Evolutionary conservation across 92 coral and sea anemone species (phyloP).

Genomic region (Porites cylindrica): DNA sequence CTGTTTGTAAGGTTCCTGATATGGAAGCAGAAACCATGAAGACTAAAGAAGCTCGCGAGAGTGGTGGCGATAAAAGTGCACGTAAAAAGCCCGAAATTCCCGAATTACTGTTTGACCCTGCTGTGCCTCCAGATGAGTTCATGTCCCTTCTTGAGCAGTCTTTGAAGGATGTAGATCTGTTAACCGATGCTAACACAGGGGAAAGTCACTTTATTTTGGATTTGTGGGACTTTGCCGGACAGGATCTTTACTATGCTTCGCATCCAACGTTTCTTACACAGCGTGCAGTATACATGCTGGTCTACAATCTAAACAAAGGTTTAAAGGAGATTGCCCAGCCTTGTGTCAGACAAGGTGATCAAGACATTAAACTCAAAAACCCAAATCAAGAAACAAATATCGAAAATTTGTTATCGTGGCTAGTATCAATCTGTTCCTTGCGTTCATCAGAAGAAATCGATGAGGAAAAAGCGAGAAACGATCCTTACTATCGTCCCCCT

Average conservation of each 20-base stretch:
- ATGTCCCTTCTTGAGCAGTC: slow-evolving; percentile 48
- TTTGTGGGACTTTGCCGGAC: slow-evolving; percentile 92
- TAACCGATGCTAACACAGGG: slow-evolving; percentile 40
- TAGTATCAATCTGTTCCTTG: slow-evolving; percentile 73
- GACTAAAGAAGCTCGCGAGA: too few relatives aligned
- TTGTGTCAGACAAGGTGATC: slow-evolving; percentile 72
- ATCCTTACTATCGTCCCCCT: slow-evolving; percentile 63
- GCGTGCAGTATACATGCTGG: slow-evolving; percentile 31
- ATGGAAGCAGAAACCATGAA: too few relatives aligned
- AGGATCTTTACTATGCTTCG: slow-evolving; percentile 87
- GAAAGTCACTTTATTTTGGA: slow-evolving; percentile 56
- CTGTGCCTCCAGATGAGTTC: too few relatives aligned
- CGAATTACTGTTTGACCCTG: too few relatives aligned
- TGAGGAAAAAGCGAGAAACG: background rate
- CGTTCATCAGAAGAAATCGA: background rate
- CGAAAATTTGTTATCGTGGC: slow-evolving; percentile 80
- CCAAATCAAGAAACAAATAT: slow-evolving; percentile 78
- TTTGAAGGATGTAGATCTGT: slow-evolving; percentile 47
- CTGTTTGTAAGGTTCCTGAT: too few relatives aligned
- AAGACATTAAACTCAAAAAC: slow-evolving; percentile 70
- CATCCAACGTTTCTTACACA: slow-evolving; percentile 83
- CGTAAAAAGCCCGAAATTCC: too few relatives aligned
- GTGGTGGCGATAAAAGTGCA: too few relatives aligned
- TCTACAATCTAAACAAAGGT: slow-evolving; percentile 14
- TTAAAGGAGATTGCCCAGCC: too few relatives aligned